These are phyloP conservation scores for Aplysia californica DNA, from an alignment of 1,140 invertebrate genomes.

Conservation along the genomic window DNA sequence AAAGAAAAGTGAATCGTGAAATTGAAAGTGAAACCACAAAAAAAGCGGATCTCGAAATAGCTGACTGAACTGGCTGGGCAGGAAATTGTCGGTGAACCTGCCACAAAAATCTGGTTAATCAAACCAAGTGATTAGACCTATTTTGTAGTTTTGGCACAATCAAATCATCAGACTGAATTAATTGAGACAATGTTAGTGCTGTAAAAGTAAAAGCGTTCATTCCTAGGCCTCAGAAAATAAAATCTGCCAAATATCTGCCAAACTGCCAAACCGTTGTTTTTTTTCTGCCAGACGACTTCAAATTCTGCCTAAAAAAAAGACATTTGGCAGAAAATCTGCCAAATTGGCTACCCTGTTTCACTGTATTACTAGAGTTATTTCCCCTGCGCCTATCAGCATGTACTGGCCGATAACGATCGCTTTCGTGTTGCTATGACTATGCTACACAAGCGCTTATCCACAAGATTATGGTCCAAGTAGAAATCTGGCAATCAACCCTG, in stretches of 20 bases:
- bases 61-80: background rate
- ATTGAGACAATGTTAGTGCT: background rate
- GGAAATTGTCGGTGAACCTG: background rate
- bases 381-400: no score
- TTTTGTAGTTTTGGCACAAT: background rate
- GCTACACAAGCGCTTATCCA: no score
- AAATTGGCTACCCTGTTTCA: background rate
- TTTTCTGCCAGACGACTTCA: background rate
- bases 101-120: no score
- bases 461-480: no score
- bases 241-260: background rate
- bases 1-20: background rate
- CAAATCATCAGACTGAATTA: background rate
- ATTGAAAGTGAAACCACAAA: background rate
- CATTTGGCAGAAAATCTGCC: background rate
- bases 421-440: no score
- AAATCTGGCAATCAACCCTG: no score
- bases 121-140: background rate
- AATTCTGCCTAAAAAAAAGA: background rate
- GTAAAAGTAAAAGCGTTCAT: background rate
- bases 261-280: background rate
- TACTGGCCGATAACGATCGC: no score
- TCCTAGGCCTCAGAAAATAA: background rate
- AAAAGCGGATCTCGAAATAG: background rate
- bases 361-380: no score